Evolutionary conservation across 2,888 invertebrate species (phyloP), one percentile per base, ranked within the genome.

Genomic region (Xanthorhoe spadicearia): DNA sequence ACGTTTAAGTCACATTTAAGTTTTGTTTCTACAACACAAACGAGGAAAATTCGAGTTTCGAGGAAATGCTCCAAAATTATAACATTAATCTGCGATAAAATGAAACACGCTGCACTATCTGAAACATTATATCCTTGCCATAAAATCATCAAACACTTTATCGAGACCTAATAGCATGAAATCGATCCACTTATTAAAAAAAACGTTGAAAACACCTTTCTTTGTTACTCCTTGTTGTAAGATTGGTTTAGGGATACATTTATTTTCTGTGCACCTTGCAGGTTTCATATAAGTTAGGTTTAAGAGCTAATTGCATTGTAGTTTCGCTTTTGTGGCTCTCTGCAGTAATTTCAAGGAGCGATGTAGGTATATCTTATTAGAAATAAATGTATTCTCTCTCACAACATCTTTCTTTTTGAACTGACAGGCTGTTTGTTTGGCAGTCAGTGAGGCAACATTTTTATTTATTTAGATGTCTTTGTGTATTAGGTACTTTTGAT

Each of bases 1-100:
- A 76, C 84, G 83, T 85, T 89, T 85, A 88, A 90, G 86, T 90
- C 84, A 85, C 88, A 85, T 89, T 50, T 89, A 85, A 86, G 86
- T 87, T 88, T 85, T 80, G 80, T 84, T 83, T 84, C 81, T 75
- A 87, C 85, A 87, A 88, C 84, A 87, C 83, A 86, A 86, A 85
- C 83, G 84, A n/a, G 83, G 84, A 83, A 89, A 88, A 86, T 85
- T 85, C 82, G 70, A 77, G 74, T 79, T 77, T 78, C 74, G 79
- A 75, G 79, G 81, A 83, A 88, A 85, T 79, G 80, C 80, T 74
- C 83, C 82, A 83, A 78, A 89, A 87, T 89, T 87, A 87, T 86
- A 83, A 86, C 83, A 85, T 86, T 87, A 87, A 88, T 89, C 83
- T 82, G 76, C 79, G 82, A 84, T 85, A 83, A 87, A 83, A 87